Evolutionary conservation across 2,113 vertebrate species (phyloP).

Genomic region (Octodon degus): DNA sequence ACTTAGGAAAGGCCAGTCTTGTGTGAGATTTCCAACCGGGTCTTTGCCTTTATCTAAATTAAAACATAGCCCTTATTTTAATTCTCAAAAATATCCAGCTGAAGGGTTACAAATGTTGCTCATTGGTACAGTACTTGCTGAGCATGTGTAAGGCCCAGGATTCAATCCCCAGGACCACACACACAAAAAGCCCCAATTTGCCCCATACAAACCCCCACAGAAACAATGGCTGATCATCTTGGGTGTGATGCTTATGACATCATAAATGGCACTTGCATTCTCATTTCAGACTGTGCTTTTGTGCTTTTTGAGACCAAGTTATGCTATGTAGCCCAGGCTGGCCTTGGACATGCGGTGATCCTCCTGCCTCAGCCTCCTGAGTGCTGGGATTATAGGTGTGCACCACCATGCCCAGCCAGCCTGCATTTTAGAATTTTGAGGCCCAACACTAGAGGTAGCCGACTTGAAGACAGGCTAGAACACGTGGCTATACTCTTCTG

Average conservation of each 20-base stretch:
- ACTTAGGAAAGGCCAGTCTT: background rate
- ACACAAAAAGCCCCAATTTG: background rate
- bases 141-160: background rate
- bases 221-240: no score
- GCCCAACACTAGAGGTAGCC: background rate
- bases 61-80: background rate
- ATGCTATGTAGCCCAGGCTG: background rate
- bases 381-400: background rate
- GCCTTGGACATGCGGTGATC: background rate
- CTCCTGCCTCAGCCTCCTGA: background rate
- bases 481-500: background rate
- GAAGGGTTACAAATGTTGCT: background rate
- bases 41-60: background rate
- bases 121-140: background rate
- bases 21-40: background rate
- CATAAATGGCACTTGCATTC: background rate
- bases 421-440: conserved; percentile 11
- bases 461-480: background rate
- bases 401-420: background rate
- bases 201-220: no score
- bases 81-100: background rate
- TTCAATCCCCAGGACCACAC: background rate
- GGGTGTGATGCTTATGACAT: background rate
- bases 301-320: background rate
- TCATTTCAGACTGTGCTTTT: background rate